Base-by-base conservation (phyloP, 1,140 invertebrate species). In the Pachyrhynchus sulphureomaculatus region DNA sequence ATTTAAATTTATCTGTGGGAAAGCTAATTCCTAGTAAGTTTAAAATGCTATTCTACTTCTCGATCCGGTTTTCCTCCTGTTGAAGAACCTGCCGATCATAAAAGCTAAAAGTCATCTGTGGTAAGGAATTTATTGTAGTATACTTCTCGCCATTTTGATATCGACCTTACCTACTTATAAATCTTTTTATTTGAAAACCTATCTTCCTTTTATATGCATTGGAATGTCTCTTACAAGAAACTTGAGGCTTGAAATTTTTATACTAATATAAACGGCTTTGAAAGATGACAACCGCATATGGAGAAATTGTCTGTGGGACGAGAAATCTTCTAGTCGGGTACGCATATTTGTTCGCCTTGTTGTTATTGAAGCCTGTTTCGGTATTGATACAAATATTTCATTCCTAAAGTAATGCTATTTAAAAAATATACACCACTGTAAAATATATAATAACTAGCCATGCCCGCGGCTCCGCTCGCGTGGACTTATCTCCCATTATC, bases 1-100 rank as follows among this genome's bases (percentile, higher is more conserved):
- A 41, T 49, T 23, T 17, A 24, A 29, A 49, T 49, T 49, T 49
- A 49, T 49, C 47, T 49, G 47, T 49, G 47, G 47, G 47, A 49
- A 49, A 49, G 47, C 32, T 49, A 49, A 49, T 49, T 49, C 47
- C 29, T 49, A 13, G 33, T 29, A 49, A 49, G 33, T 49, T 49
- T 49, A 49, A 49, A 49, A 49, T 49, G 32, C 47, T 34, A 49
- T 33, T 4, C 47, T 15, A 49, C 47, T 49, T 29, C 15, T 49
- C 47, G 32, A 13, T 23, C 32, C 26, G 13, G 12, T 32, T 49
- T 49, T 34, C 33, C 33, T 5, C 47, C 26, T 21, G 47, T 17
- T 15, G 26, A 49, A 49, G 47, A 49, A 49, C 47, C 18, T 49
- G 47, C 47, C 47, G 8, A 32, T 49, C 47, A 49, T 49, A 49